Evolutionary conservation across 2,113 vertebrate genomes (phyloP).

Genomic region (Elaphurus davidianus): DNA sequence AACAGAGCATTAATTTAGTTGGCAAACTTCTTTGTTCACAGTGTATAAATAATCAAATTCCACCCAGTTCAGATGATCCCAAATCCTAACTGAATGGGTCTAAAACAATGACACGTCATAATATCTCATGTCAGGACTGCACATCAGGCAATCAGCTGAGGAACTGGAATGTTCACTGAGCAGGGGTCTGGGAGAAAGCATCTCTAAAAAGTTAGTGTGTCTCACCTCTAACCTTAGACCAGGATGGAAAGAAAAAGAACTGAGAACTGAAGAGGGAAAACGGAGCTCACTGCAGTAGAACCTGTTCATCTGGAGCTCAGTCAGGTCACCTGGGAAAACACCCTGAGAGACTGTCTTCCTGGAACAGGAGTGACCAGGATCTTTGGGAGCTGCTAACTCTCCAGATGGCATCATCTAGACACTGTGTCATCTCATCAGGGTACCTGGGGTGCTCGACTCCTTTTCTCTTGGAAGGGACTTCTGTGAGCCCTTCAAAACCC

Average conservation of each 20-base stretch:
- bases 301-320: neutral
- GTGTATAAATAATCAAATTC: neutral
- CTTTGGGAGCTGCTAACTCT: neutral
- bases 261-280: neutral
- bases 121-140: neutral
- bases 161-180: neutral
- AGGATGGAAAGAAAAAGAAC: neutral
- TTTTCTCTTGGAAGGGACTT: neutral
- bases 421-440: neutral
- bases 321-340: neutral
- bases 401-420: neutral
- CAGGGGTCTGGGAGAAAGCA: neutral
- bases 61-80: neutral
- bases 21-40: neutral
- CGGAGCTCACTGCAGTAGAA: neutral
- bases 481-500: neutral
- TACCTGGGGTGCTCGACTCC: accelerated
- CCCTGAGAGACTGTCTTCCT: neutral
- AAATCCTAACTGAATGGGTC: neutral
- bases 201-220: neutral
- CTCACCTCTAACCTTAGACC: neutral
- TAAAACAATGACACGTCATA: neutral
- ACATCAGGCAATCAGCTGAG: neutral
- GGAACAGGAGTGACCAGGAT: neutral
- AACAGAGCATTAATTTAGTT: neutral